Evolutionary conservation across 1,140 invertebrate species (phyloP), one percentile per base, ranked within the genome.

Genomic region (Planococcus citri): DNA sequence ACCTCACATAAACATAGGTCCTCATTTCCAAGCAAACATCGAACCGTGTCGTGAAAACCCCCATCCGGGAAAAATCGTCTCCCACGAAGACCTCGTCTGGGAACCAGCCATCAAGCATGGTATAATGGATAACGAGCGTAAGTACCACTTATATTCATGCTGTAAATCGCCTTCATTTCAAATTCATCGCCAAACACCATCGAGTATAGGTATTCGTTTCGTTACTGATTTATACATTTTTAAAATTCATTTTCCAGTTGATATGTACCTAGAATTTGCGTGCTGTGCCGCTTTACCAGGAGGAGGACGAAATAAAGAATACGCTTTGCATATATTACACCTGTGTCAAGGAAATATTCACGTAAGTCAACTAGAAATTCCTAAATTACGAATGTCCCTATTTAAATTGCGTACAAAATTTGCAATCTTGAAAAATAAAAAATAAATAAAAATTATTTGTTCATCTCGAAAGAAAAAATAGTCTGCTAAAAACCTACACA

Each of bases 301-400:
- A 70, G 91, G 91, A 73, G 94, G 93, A 70, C 87, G 91, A 76
- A 95, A 96, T 79, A 92, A 94, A 76, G 95, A 98, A 79, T 91
- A 92, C 76, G 95, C 95, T 71, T 83, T 97, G 72, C 92, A 97
- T 78, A 82, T 96, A 57, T 80, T 98, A 71, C 87, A 92, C 73
- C 85, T 93, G 79, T 89, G 87, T 75, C 84, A 87, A 71, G 94
- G 94, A 71, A 90, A 95, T 79, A 87, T 95, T 72, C 86, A 91
- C 75, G 90, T 94, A 79, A 81, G 81, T 51, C 2, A 17, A 3
- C 4, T 51, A 6, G 12, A 33, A 33, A 3, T 6, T 12, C 29
- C 29, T 12, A 33, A 6, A 33, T 9, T n/a, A 51, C n/a, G 10
- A 10, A 10, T 41, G 10, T 41, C 38, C n/a, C 38, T 41, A 41